Conservation (phyloP, 2,888 invertebrate species). For the Eupithecia insigniata region DNA sequence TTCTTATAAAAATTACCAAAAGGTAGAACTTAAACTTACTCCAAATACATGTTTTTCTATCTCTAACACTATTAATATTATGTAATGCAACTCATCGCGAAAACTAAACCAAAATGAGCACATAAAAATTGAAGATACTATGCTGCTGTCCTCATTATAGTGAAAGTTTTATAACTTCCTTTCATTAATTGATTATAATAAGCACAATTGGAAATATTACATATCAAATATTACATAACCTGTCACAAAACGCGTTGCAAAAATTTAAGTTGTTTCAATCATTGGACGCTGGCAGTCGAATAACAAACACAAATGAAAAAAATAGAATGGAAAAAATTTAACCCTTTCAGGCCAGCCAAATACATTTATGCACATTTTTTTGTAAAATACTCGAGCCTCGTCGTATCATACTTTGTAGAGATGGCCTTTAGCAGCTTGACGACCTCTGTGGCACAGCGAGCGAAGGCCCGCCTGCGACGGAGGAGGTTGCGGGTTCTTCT, state of each 20-base stretch:
- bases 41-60: too few species aligned
- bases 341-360: too few species aligned
- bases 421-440: too few species aligned
- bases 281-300: not conserved
- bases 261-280: not conserved
- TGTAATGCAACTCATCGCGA: conserved; percentile 20
- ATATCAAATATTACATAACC: not conserved
- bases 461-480: too few species aligned
- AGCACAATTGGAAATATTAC: not conserved
- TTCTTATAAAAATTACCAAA: not conserved
- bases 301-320: not conserved
- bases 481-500: too few species aligned
- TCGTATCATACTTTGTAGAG: too few species aligned
- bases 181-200: conserved; percentile 29
- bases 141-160: conserved; percentile 15
- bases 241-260: not conserved
- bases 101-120: conserved; percentile 14
- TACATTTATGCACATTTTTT: too few species aligned
- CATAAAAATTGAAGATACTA: conserved; percentile 21
- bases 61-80: too few species aligned
- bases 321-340: not conserved
- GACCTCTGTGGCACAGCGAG: too few species aligned
- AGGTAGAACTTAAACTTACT: too few species aligned
- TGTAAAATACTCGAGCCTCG: too few species aligned
- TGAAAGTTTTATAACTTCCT: conserved; percentile 40